A percentile compares a stretch with the other conserved stretches of the same genome.
phyloP scores from a whole-genome alignment of 2,797 vertebrate species.

The Centroberyx gerrardi region DNA sequence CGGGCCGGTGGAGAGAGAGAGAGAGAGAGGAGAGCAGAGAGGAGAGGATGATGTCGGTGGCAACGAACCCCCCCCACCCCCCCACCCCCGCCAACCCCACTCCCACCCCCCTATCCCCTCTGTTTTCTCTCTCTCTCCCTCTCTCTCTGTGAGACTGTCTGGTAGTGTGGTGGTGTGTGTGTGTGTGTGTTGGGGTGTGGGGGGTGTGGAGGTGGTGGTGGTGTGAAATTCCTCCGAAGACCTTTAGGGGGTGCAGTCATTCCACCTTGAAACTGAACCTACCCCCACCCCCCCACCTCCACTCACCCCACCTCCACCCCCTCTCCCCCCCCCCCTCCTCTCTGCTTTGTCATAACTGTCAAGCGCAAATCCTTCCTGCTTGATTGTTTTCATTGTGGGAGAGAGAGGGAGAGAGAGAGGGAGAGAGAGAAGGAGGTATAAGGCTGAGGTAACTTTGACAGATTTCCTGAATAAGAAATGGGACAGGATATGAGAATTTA shows the following conservation, averaged over 20 bases:
- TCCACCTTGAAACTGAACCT: conserved; percentile 80
- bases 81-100: background rate
- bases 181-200: conserved; percentile 44
- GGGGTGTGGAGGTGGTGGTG: conserved; percentile 22
- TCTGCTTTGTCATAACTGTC: conserved; percentile 81
- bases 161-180: conserved; percentile 16
- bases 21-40: conserved; percentile 36
- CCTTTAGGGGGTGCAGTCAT: conserved; percentile 89
- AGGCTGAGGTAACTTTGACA: conserved; percentile 77
- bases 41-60: conserved; percentile 74
- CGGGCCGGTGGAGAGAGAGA: conserved; percentile 38
- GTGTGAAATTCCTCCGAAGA: conserved; percentile 73
- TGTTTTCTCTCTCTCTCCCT: conserved; percentile 33
- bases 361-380: conserved; percentile 79
- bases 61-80: conserved; percentile 48
- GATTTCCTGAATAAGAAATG: conserved; percentile 83
- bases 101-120: conserved; percentile 61
- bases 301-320: conserved; percentile 17
- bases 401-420: conserved; percentile 69
- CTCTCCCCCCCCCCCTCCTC: background rate
- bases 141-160: conserved; percentile 50
- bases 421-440: conserved; percentile 13
- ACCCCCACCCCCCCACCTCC: background rate
- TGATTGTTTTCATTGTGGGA: conserved; percentile 84
- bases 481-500: conserved; percentile 82